A percentile compares a stretch with the other conserved stretches of the same genome.
These are phyloP conservation scores for human (Homo sapiens) DNA, from an alignment of 2,113 vertebrate species.

Conservation along the genomic window GRCh38 chr18:2848501-2849000, in stretches of 20 bases:
- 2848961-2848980: background rate
- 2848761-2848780: constrained; percentile 56
- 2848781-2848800: constrained; percentile 70
- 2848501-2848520: background rate
- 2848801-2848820: constrained; percentile 49
- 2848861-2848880: constrained; percentile 41
- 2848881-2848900: background rate
- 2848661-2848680: background rate
- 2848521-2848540: background rate
- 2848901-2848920: background rate
- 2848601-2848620: background rate
- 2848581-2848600: constrained; percentile 30
- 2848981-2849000: background rate
- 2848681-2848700: background rate
- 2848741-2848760: background rate
- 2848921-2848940: background rate
- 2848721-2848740: background rate
- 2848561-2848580: constrained; percentile 33
- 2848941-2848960: background rate
- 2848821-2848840: constrained; percentile 13
- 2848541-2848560: background rate
- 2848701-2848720: background rate
- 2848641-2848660: background rate
- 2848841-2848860: background rate
- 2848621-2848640: background rate